These are phyloP conservation scores for Rhizoglyphus robini DNA, from an alignment of 1,140 invertebrate species.

Conservation along the genomic window DNA sequence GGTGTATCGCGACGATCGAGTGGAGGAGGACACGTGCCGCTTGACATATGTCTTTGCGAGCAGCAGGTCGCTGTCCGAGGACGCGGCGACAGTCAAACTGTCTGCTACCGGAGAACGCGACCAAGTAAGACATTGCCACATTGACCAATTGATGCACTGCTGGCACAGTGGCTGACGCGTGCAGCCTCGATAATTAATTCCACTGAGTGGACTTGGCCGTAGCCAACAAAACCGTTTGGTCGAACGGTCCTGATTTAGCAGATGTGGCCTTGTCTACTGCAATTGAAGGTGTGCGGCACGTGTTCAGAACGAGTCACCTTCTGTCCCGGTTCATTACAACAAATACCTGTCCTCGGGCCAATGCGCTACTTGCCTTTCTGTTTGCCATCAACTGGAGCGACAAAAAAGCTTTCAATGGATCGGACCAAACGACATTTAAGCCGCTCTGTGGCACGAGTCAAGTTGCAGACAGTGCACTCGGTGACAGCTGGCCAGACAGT, in stretches of 20 bases:
- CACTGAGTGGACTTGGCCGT: not conserved
- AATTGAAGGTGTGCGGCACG: too few species aligned
- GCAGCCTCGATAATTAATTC: not conserved
- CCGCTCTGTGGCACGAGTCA: conserved; percentile 2
- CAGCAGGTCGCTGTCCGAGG: not conserved
- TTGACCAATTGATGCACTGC: not conserved
- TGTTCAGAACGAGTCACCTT: not conserved
- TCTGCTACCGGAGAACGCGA: not conserved
- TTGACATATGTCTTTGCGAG: not conserved
- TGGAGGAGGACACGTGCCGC: not conserved
- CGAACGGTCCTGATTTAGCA: not conserved
- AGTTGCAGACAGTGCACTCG: conserved; percentile 6
- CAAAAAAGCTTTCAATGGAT: not conserved
- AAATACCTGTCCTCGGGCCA: not conserved
- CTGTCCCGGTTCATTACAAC: not conserved
- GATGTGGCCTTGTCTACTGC: not conserved
- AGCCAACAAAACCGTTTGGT: too few species aligned
- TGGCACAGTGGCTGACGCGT: not conserved
- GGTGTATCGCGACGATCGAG: too few species aligned
- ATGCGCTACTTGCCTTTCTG: not conserved
- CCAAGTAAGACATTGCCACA: not conserved
- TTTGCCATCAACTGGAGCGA: not conserved
- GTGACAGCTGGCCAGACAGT: conserved; percentile 6
- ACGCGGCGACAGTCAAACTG: not conserved
- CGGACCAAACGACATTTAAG: not conserved